phyloP scores from a whole-genome alignment of 92 coral and sea anemone genomes.

The Porites evermanni region DNA sequence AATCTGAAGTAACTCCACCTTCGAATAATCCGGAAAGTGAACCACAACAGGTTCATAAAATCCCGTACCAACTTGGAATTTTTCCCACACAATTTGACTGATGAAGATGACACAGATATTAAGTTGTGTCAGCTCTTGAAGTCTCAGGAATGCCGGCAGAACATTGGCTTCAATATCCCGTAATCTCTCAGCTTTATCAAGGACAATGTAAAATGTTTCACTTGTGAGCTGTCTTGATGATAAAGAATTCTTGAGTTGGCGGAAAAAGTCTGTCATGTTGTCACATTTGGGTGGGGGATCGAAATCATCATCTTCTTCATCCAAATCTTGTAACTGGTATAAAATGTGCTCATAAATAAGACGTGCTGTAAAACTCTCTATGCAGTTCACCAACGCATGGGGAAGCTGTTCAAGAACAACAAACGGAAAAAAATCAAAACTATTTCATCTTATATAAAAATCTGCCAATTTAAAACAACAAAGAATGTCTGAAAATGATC shows the following conservation, averaged over 20 bases:
- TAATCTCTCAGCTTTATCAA: slow-evolving; percentile 94
- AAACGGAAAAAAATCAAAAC: neutral
- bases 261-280: slow-evolving; percentile 89
- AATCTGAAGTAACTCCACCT: slow-evolving; percentile 80
- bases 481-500: neutral
- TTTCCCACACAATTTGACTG: slow-evolving; percentile 92
- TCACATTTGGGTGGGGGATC: slow-evolving; percentile 76
- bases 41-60: slow-evolving; percentile 79
- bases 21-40: slow-evolving; percentile 89
- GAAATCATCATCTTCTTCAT: slow-evolving; percentile 30
- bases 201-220: slow-evolving; percentile 83
- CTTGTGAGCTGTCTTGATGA: slow-evolving; percentile 44
- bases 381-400: slow-evolving; percentile 82
- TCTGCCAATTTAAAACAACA: neutral
- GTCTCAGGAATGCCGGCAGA: slow-evolving; percentile 85
- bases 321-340: slow-evolving; percentile 63
- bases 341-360: slow-evolving; percentile 85
- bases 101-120: slow-evolving; percentile 89
- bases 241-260: slow-evolving; percentile 66
- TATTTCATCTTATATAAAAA: no score
- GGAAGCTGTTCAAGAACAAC: slow-evolving; percentile 73
- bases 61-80: slow-evolving; percentile 94
- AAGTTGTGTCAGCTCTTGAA: slow-evolving; percentile 83
- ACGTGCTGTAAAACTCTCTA: slow-evolving; percentile 86
- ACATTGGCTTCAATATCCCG: slow-evolving; percentile 88